Conservation (phyloP, 2,888 invertebrate species). For the Mimumesa dahlbomi region DNA sequence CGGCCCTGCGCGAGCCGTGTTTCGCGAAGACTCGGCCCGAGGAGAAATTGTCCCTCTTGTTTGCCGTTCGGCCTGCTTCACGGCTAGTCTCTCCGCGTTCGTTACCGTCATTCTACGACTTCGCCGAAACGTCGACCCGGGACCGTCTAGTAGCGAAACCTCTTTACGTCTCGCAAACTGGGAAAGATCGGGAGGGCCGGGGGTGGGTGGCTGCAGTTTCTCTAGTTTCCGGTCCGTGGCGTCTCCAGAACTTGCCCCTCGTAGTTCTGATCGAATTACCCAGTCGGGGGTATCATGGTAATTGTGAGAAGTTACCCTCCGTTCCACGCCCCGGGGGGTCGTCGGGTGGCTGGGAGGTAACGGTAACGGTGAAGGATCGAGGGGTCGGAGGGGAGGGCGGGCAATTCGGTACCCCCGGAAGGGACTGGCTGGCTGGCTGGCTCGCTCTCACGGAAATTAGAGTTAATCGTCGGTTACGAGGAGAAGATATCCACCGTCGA, state of each 20-base stretch:
- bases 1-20: background rate
- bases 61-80: background rate
- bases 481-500: constrained; percentile 49
- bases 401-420: constrained; percentile 13
- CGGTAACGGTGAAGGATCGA: background rate
- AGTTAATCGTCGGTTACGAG: constrained; percentile 62
- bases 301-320: constrained; percentile 71
- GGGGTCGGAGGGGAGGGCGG: background rate
- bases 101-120: constrained; percentile 18
- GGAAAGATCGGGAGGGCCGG: constrained; percentile 22
- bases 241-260: constrained; percentile 52
- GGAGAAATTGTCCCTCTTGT: constrained; percentile 19
- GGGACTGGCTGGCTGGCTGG: constrained; percentile 10
- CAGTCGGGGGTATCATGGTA: constrained; percentile 69
- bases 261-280: constrained; percentile 66
- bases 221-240: constrained; percentile 41
- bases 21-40: background rate
- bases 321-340: constrained; percentile 17
- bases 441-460: constrained; percentile 55
- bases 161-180: constrained; percentile 17
- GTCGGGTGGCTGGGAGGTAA: background rate
- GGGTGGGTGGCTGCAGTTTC: constrained; percentile 40
- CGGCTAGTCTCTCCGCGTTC: constrained; percentile 8
- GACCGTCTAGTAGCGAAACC: constrained; percentile 24
- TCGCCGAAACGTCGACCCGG: background rate